Percentiles rank a stretch among this genome's conserved stretches.
Conservation (phyloP, 1,140 invertebrate genomes). For the Sycophila sp. region DNA sequence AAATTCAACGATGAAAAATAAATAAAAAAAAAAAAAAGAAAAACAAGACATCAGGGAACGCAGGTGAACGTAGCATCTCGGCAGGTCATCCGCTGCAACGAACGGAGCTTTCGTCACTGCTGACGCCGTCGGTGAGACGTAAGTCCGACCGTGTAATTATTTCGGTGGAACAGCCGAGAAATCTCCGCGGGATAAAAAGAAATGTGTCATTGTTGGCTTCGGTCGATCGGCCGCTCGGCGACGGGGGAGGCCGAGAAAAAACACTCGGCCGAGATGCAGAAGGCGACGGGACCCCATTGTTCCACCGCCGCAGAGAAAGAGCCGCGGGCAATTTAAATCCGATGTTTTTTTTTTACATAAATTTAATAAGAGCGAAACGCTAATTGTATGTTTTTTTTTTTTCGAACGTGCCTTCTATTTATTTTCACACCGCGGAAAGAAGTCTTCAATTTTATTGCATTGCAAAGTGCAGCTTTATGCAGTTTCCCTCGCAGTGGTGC, state of each 20-base stretch:
- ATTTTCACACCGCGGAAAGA: no score
- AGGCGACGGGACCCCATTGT: neutral
- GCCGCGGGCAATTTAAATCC: neutral
- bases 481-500: no score
- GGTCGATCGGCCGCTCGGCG: neutral
- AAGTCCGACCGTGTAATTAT: slow-evolving; percentile 1
- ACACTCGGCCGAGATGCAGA: no score
- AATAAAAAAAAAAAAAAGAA: neutral
- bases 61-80: no score
- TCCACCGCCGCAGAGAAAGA: neutral
- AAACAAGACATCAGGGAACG: no score
- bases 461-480: no score
- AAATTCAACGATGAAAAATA: no score
- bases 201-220: neutral
- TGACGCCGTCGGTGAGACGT: neutral
- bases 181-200: neutral
- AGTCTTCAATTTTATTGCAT: no score
- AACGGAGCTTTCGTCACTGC: neutral
- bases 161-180: slow-evolving; percentile 7
- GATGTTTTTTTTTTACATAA: slow-evolving; percentile 14
- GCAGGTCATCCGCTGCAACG: no score
- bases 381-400: no score
- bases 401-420: no score
- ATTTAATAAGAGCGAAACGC: neutral
- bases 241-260: neutral